These are phyloP conservation scores for mouse (Mus musculus) DNA, from an alignment of 2,113 vertebrate species.

Conservation along the genomic window DNA sequence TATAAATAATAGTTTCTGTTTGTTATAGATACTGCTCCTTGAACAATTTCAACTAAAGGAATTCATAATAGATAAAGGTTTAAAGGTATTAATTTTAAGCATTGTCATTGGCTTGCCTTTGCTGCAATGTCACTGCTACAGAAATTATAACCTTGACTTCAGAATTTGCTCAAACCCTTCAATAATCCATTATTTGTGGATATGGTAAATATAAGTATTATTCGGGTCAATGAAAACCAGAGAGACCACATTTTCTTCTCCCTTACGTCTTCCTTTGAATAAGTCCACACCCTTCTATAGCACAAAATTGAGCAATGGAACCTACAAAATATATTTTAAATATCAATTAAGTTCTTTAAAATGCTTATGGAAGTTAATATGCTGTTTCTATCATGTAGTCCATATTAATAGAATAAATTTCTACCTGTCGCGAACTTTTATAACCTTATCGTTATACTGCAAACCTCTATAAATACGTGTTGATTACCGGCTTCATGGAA, in stretches of 20 bases:
- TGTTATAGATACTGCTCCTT: background rate
- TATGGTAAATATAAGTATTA: constrained; percentile 2
- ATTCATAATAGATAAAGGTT: background rate
- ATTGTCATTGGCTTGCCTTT: background rate
- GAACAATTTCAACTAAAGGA: constrained; percentile 19
- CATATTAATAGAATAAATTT: constrained; percentile 23
- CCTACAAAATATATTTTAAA: background rate
- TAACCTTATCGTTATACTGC: background rate
- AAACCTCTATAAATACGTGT: constrained; percentile 14
- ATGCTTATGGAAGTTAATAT: background rate
- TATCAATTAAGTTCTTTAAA: background rate
- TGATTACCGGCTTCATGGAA: background rate
- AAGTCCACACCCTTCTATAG: background rate
- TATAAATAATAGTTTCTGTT: background rate
- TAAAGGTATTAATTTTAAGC: background rate
- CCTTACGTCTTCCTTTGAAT: background rate
- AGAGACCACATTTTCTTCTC: background rate
- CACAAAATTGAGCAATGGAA: background rate
- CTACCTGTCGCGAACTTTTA: constrained; percentile 20
- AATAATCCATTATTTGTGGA: constrained; percentile 16
- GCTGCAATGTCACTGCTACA: background rate
- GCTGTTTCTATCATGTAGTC: background rate
- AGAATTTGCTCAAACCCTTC: constrained; percentile 30
- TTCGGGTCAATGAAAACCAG: background rate
- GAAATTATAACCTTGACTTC: background rate